phyloP scores from a whole-genome alignment of 2,797 vertebrate genomes.

The Brotula barbata region DNA sequence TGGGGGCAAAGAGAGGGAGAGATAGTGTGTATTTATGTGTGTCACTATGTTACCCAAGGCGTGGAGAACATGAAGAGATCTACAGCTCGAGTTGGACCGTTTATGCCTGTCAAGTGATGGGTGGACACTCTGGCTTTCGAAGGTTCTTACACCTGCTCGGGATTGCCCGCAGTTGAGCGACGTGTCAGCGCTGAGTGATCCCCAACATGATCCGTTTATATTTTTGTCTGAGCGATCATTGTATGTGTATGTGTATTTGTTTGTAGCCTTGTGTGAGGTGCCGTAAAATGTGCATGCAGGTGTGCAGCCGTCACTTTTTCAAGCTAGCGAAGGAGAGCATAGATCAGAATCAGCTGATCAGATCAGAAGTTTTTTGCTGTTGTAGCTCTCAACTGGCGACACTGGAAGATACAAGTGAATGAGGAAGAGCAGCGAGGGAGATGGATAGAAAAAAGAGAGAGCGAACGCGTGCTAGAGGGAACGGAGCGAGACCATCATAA shows the following conservation, averaged over 20 bases:
- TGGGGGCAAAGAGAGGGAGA: conserved; percentile 17
- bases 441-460: conserved; percentile 42
- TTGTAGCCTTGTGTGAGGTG: too few relatives aligned
- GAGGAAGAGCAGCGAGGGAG: conserved; percentile 30
- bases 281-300: too few relatives aligned
- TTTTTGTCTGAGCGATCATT: conserved; percentile 17
- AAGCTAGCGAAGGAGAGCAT: conserved; percentile 16
- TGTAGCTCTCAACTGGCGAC: conserved; percentile 11
- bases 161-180: conserved; percentile 29
- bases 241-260: neutral
- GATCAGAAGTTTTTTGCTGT: conserved; percentile 56
- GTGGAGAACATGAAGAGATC: conserved; percentile 67
- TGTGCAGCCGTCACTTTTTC: conserved; percentile 11
- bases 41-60: conserved; percentile 59
- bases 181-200: conserved; percentile 15
- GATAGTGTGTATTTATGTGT: conserved; percentile 17
- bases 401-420: conserved; percentile 19
- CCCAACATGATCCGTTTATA: conserved; percentile 25
- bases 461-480: conserved; percentile 44
- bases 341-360: too few relatives aligned
- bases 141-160: conserved; percentile 30
- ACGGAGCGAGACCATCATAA: conserved; percentile 63
- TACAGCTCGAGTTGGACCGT: conserved; percentile 57
- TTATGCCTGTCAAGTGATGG: conserved; percentile 67
- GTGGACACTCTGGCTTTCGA: conserved; percentile 59